Percentiles rank a stretch among this genome's conserved stretches.
These are phyloP conservation scores for Diplosoma virens DNA, from an alignment of 23 tunicate species.

Conservation along the genomic window DNA sequence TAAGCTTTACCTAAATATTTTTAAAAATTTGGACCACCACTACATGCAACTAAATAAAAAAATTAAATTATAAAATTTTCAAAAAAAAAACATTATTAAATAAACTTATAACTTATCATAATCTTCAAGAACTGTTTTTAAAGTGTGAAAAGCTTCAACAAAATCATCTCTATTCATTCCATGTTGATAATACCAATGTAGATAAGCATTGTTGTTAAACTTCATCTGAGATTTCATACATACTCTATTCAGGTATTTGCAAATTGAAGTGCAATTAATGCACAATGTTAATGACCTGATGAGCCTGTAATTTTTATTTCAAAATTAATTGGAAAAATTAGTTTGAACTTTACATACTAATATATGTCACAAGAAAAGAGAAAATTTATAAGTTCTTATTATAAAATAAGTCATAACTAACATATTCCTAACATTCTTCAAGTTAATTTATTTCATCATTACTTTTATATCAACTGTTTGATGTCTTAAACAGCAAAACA, in stretches of 20 bases:
- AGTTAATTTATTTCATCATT: too few relatives aligned
- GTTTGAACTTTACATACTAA: too few relatives aligned
- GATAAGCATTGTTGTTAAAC: slow-evolving; percentile 55
- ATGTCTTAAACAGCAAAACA: too few relatives aligned
- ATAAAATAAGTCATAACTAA: too few relatives aligned
- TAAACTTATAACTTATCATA: slow-evolving; percentile 2
- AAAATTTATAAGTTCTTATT: too few relatives aligned
- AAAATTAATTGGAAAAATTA: background rate
- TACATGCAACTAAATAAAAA: background rate
- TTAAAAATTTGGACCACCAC: background rate
- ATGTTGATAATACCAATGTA: slow-evolving; percentile 83
- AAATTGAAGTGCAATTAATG: slow-evolving; percentile 27
- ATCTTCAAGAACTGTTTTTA: background rate
- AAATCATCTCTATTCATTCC: slow-evolving; percentile 45
- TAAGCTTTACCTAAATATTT: background rate
- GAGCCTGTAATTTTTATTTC: background rate
- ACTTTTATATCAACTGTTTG: too few relatives aligned
- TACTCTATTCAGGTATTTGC: slow-evolving; percentile 13
- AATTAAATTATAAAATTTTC: background rate
- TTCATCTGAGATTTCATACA: slow-evolving; percentile 29
- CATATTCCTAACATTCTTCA: too few relatives aligned
- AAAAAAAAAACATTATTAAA: background rate
- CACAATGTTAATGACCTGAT: slow-evolving; percentile 48
- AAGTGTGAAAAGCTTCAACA: slow-evolving; percentile 45
- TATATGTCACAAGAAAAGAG: too few relatives aligned